A percentile compares a stretch with the other conserved stretches of the same genome.
Evolutionary conservation across 1,140 invertebrate genomes (phyloP).

Genomic region (Steinernema feltiae): DNA sequence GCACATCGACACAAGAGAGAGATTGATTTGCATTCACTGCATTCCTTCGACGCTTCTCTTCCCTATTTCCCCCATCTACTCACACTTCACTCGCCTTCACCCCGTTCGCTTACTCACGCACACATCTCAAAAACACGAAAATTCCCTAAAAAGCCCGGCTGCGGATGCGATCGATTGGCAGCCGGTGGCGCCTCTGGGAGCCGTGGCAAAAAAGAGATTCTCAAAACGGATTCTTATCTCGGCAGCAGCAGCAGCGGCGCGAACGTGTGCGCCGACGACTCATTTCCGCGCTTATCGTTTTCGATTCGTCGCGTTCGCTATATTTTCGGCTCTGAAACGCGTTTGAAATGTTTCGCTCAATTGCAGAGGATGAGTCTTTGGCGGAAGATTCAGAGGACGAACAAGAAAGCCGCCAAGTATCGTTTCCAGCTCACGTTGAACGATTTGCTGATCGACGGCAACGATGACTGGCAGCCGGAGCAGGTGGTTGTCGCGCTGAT

Average conservation of each 20-base stretch:
- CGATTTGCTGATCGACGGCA: conserved; percentile 36
- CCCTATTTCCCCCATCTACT: not conserved
- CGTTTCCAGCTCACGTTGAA: conserved; percentile 37
- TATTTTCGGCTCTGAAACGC: too few species aligned
- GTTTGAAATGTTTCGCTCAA: not conserved
- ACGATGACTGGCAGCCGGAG: conserved; percentile 37
- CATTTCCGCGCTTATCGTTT: not conserved
- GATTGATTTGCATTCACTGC: conserved; percentile 11
- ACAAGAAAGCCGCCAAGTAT: conserved; percentile 46
- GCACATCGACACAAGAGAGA: not conserved
- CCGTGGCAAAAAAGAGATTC: not conserved
- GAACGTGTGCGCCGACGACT: too few species aligned
- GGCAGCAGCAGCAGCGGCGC: too few species aligned
- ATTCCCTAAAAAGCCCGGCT: not conserved
- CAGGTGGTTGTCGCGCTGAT: conserved; percentile 32
- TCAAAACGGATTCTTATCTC: not conserved
- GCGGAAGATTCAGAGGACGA: conserved; percentile 21
- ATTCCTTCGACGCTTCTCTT: not conserved
- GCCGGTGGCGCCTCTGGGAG: too few species aligned
- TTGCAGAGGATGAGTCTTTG: conserved; percentile 1
- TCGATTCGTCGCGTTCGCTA: too few species aligned
- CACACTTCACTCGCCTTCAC: not conserved
- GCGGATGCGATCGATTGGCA: too few species aligned
- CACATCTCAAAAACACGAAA: too few species aligned
- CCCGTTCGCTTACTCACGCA: too few species aligned